Conservation (phyloP, 2,113 vertebrate species). For the Amphiprion ocellaris region DNA sequence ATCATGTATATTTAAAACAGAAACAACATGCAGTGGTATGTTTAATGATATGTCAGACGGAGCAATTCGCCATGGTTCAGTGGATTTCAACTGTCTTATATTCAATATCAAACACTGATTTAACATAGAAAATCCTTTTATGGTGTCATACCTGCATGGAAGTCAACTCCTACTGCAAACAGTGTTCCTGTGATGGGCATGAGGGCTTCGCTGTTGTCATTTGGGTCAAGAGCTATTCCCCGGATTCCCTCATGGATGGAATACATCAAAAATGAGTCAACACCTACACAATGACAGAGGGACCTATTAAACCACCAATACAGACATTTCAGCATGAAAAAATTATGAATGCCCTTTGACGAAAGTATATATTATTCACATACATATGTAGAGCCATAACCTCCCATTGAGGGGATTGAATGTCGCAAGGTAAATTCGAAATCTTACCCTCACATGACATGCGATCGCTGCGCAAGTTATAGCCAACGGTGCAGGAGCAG, state of each 20-base stretch:
- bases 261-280: constrained; percentile 98
- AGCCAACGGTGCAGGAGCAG: constrained; percentile 96
- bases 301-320: background rate
- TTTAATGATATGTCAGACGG: too few species aligned
- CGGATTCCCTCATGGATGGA: constrained; percentile 97
- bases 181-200: constrained; percentile 96
- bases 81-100: background rate
- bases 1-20: too few species aligned
- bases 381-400: background rate
- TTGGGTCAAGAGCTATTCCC: constrained; percentile 94
- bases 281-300: constrained; percentile 82
- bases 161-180: constrained; percentile 98
- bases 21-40: too few species aligned
- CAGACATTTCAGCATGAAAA: background rate
- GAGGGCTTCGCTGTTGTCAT: constrained; percentile 93
- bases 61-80: too few species aligned
- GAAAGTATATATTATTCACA: background rate
- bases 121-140: background rate
- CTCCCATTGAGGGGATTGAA: background rate
- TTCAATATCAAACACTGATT: background rate
- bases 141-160: constrained; percentile 92
- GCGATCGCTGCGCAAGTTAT: constrained; percentile 93
- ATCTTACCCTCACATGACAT: constrained; percentile 93
- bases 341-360: background rate
- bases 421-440: background rate